These are phyloP conservation scores for Pandemis corylana DNA, from an alignment of 2,888 invertebrate species.

Conservation along the genomic window DNA sequence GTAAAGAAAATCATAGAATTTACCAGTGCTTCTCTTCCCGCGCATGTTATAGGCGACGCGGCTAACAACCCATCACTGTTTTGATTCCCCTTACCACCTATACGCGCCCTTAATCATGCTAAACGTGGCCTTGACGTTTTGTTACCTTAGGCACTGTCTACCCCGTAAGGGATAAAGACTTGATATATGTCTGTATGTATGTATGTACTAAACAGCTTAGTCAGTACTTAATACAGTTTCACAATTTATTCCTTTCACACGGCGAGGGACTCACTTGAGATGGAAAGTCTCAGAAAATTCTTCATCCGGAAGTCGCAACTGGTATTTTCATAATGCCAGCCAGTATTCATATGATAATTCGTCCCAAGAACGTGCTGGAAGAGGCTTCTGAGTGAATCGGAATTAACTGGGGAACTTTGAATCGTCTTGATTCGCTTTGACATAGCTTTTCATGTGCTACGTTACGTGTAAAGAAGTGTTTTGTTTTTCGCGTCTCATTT, in stretches of 20 bases:
- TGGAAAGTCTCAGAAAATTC: conserved; percentile 74
- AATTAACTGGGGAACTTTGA: background rate
- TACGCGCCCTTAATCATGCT: too few relatives aligned
- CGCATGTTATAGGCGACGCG: too few relatives aligned
- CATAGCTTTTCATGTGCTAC: background rate
- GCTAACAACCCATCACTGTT: too few relatives aligned
- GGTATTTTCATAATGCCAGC: conserved; percentile 79
- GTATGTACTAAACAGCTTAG: too few relatives aligned
- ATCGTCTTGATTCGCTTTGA: background rate
- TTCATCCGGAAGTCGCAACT: conserved; percentile 75
- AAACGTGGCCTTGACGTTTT: too few relatives aligned
- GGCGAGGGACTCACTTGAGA: conserved; percentile 51
- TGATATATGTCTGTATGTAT: too few relatives aligned
- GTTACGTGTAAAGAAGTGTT: background rate
- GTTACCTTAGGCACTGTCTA: too few relatives aligned
- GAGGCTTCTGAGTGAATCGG: conserved; percentile 45
- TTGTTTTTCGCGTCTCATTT: background rate
- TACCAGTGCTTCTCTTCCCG: too few relatives aligned
- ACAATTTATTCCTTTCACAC: conserved; percentile 39
- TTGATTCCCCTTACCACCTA: too few relatives aligned
- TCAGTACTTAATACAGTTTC: background rate
- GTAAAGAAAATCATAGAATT: too few relatives aligned
- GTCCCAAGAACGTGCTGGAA: conserved; percentile 37
- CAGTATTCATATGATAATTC: conserved; percentile 82
- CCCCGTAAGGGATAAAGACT: too few relatives aligned